phyloP scores from a whole-genome alignment of 2,113 vertebrate genomes.

The Tangachromis dhanisi region DNA sequence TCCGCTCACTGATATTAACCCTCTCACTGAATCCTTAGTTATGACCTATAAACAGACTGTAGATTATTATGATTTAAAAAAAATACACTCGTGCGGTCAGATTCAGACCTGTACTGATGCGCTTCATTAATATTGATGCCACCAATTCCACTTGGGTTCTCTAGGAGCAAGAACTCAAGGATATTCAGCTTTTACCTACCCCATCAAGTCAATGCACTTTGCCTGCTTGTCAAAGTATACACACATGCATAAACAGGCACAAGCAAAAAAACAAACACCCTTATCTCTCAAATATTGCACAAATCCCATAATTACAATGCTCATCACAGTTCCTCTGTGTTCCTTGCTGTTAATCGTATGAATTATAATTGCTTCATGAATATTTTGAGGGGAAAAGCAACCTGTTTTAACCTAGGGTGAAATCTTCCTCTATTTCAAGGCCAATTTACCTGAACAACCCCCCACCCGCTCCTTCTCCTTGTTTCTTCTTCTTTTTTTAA shows the following conservation, averaged over 20 bases:
- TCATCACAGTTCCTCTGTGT: conserved; percentile 28
- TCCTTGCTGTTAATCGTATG: conserved; percentile 32
- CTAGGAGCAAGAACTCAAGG: conserved; percentile 30
- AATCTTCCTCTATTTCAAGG: conserved; percentile 21
- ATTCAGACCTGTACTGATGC: not conserved
- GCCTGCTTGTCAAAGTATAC: not conserved
- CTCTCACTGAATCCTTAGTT: not conserved
- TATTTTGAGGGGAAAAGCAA: conserved; percentile 25
- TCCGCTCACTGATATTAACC: not conserved
- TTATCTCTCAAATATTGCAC: conserved; percentile 23
- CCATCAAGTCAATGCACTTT: conserved; percentile 9
- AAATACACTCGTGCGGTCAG: not conserved
- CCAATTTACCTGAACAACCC: conserved; percentile 18
- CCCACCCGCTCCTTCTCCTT: not conserved
- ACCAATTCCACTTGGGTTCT: not conserved
- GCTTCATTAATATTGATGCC: conserved; percentile 50
- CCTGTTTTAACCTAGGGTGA: not conserved
- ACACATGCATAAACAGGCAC: not conserved
- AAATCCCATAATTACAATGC: conserved; percentile 53
- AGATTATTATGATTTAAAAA: not conserved
- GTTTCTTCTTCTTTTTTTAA: not conserved
- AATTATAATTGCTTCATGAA: conserved; percentile 55
- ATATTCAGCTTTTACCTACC: not conserved
- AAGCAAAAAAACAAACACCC: not conserved
- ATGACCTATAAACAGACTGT: not conserved